Evolutionary conservation across 2,888 invertebrate species (phyloP).

Genomic region (Leptinotarsa haldemani): DNA sequence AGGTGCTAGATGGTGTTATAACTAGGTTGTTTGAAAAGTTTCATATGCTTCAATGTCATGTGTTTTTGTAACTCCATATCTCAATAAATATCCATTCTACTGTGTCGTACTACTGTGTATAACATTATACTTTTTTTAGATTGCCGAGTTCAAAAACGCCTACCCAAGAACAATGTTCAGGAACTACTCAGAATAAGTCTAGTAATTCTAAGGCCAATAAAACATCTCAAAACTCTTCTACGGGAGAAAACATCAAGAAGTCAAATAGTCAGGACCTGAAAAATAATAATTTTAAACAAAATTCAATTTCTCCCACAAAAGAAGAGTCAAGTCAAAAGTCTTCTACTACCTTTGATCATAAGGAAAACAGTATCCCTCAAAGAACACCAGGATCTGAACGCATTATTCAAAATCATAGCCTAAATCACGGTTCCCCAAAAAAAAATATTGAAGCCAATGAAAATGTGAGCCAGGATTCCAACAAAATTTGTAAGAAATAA

Average conservation of each 20-base stretch:
- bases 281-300: conserved; percentile 43
- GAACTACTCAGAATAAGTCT: conserved; percentile 35
- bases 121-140: conserved; percentile 20
- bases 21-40: no score
- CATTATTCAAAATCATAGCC: conserved; percentile 20
- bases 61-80: no score
- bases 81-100: no score
- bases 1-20: no score
- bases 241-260: conserved; percentile 30
- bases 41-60: no score
- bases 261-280: conserved; percentile 40
- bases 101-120: no score
- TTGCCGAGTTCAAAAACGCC: conserved; percentile 31
- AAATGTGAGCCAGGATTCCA: background rate
- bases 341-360: background rate
- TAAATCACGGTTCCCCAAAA: conserved; percentile 8
- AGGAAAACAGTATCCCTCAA: conserved; percentile 16
- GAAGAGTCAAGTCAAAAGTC: conserved; percentile 6
- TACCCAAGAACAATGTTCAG: conserved; percentile 22
- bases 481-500: conserved; percentile 2
- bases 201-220: conserved; percentile 38
- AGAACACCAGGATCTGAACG: conserved; percentile 16
- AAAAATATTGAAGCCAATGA: conserved; percentile 18
- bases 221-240: conserved; percentile 38
- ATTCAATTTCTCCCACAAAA: conserved; percentile 15